A percentile compares a stretch with the other conserved stretches of the same genome.
Conservation (phyloP, 53 echinoderm and acorn worm species). For the Patiria pectinifera region DNA sequence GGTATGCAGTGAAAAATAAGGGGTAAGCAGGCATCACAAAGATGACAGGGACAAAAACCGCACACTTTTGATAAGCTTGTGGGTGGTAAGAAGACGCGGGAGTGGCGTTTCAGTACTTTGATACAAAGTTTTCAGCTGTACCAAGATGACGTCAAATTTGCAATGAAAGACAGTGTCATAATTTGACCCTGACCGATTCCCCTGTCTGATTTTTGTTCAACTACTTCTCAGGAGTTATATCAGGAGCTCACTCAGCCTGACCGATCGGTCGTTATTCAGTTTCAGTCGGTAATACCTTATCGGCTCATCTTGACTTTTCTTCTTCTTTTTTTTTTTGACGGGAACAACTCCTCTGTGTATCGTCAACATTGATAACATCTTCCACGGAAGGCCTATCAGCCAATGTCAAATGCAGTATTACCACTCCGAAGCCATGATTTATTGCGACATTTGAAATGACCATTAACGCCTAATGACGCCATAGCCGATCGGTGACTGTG, state of each 20-base stretch:
- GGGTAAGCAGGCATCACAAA: too few species aligned
- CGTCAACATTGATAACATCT: neutral
- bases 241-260: neutral
- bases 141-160: too few species aligned
- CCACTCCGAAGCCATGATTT: neutral
- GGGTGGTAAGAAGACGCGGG: too few species aligned
- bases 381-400: neutral
- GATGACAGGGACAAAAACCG: too few species aligned
- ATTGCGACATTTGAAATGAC: neutral
- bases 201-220: neutral
- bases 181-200: neutral
- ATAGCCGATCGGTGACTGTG: neutral
- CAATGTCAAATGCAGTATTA: neutral
- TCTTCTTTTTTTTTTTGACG: neutral
- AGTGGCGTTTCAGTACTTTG: too few species aligned
- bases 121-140: too few species aligned
- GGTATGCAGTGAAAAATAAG: too few species aligned
- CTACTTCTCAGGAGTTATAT: neutral
- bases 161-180: neutral
- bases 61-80: too few species aligned
- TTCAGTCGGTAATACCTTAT: neutral
- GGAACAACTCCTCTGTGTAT: neutral
- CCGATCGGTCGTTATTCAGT: neutral
- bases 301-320: neutral
- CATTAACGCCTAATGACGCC: neutral